Evolutionary conservation across 2,888 invertebrate genomes (phyloP).

Genomic region (Xylocampa areola): DNA sequence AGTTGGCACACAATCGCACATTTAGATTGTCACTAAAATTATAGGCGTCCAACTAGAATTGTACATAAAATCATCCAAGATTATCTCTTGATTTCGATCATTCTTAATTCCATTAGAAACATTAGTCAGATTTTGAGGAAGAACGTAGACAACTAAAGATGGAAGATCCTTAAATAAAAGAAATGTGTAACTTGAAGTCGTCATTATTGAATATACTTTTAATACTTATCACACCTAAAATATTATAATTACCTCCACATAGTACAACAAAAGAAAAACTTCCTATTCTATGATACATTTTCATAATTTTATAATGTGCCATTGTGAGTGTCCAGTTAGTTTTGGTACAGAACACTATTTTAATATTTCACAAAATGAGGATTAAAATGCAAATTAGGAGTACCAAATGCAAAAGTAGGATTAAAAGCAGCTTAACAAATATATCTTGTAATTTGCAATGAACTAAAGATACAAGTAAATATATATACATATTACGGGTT

Average conservation of each 20-base stretch:
- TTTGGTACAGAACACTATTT: conserved; percentile 39
- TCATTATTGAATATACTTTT: conserved; percentile 41
- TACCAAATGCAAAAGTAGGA: conserved; percentile 21
- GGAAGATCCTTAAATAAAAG: conserved; percentile 13
- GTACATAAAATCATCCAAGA: no score
- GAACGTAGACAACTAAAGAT: neutral
- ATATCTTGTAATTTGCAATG: conserved; percentile 11
- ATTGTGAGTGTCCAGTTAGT: conserved; percentile 27
- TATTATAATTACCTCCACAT: conserved; percentile 45
- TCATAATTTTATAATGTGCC: conserved; percentile 34
- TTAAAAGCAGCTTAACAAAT: conserved; percentile 10
- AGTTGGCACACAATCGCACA: no score
- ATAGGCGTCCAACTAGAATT: no score
- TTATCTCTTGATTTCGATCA: neutral
- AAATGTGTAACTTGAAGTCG: conserved; percentile 11
- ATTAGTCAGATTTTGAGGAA: conserved; percentile 5
- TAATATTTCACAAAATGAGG: conserved; percentile 9
- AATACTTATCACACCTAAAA: conserved; percentile 44
- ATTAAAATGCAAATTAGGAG: conserved; percentile 37
- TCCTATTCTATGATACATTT: conserved; percentile 37
- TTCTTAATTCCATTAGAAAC: neutral
- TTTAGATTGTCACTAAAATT: no score
- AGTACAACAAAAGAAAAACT: conserved; percentile 41
- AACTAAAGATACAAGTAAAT: neutral
- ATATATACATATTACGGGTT: conserved; percentile 13